Base-by-base conservation (phyloP, 2,888 invertebrate species). In the Buathra laborator region DNA sequence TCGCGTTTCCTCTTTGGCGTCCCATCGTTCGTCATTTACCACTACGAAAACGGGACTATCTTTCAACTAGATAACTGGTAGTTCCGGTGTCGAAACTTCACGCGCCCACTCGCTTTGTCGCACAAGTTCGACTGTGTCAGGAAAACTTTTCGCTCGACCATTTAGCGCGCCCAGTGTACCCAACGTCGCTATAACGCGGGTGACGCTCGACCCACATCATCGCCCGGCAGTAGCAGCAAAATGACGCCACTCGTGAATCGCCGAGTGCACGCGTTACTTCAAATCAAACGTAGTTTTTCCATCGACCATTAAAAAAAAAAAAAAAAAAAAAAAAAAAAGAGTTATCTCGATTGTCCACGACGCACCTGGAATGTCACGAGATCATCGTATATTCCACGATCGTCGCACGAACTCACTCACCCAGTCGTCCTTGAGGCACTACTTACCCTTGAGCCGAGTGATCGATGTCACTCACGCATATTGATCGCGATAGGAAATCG, bases 21-120 rank as follows among this genome's bases (percentile, higher is more conserved):
- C 59, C 37, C 43, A 16, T 16, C 24, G 1, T n/a, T 67, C 32
- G 19, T 43, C 43, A 32, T 56, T 14, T 12, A 46, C 32, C 7
- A 46, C 32, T 44, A 75, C 37, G 75, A 75, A 68, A 81, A 74
- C 74, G 7, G 43, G 53, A 66, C 46, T 46, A 64, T 62, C 32
- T 14, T 64, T 86, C 81, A 87, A 88, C 84, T 81, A 84, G 88
- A 87, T 90, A 90, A 90, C 86, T 86, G 85, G 75, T 84, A 87
- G 89, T 89, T 89, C 86, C 87, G 83, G 86, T 86, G 89, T 90
- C 88, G 89, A 89, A 90, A 89, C 87, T 85, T 77, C 24, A 86
- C 87, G 86, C 87, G 86, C 88, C 87, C 87, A 88, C 89, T 64
- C 81, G 75, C 85, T 59, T 24, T 68, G 37, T 72, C 12, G 64